These are phyloP conservation scores for Aurelia coerulea DNA, from an alignment of 30 jellyfish, hydroid and myxozoan genomes.

Conservation along the genomic window DNA sequence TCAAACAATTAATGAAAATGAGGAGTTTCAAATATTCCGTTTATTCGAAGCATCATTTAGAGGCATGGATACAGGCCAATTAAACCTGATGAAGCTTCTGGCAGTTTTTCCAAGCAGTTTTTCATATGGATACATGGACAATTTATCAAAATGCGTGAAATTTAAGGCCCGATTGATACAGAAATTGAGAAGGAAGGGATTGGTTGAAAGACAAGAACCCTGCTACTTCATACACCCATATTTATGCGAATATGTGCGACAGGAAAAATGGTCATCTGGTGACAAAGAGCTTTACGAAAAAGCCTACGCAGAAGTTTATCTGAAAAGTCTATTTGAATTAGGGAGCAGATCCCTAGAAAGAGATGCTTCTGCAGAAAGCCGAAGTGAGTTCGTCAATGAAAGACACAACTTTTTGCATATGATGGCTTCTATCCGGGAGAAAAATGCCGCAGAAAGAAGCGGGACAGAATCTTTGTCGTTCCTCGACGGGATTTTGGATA, in stretches of 20 bases:
- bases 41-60: slow-evolving; percentile 4
- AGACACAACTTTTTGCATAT: slow-evolving; percentile 14
- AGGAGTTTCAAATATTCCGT: neutral
- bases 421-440: neutral
- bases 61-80: neutral
- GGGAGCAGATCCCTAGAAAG: slow-evolving; percentile 20
- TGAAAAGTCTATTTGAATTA: neutral
- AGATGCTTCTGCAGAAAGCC: slow-evolving; percentile 10
- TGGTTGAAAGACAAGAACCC: neutral
- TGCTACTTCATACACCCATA: slow-evolving; percentile 22
- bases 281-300: neutral
- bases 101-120: slow-evolving; percentile 52
- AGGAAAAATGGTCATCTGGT: neutral
- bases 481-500: neutral
- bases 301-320: neutral
- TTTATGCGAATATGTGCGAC: slow-evolving; percentile 1
- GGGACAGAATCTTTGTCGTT: neutral
- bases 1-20: neutral
- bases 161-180: neutral
- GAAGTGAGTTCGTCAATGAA: slow-evolving; percentile 9
- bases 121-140: slow-evolving; percentile 11
- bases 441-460: too few relatives aligned
- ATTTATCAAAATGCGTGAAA: neutral
- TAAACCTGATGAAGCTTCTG: slow-evolving; percentile 2
- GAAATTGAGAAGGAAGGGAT: neutral